Base-by-base conservation (phyloP, 35 echinoderm and acorn worm species). In the Apostichopus parvimensis region DNA sequence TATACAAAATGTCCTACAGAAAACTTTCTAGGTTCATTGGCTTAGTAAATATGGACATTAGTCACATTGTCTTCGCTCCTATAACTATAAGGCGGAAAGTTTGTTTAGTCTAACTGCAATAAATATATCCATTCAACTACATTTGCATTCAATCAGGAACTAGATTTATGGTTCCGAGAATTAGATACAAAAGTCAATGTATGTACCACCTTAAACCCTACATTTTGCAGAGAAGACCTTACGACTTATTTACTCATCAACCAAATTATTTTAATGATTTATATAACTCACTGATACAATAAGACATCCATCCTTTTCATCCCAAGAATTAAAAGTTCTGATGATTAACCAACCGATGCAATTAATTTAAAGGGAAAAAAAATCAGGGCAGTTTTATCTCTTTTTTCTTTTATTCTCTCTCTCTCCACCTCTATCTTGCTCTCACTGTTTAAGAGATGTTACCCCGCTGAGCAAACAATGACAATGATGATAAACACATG, bases 221-320 rank as follows among this genome's bases (percentile, higher is more conserved):
- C 21, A 18, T 75, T 18, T 75, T 75, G 71, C 20, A 18, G 17
- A 75, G 4, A 18, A 75, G n/a, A 75, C n/a, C 71, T 75, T 75
- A 75, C 7, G 71, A 75, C 71, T 75, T 75, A 45, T 45, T 45
- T 45, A 75, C 21, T 75, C 71, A 75, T 75, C 11, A 75, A 75
- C 71, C 71, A 75, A 61, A 75, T 75, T 75, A 75, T 75, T 75
- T 75, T 75, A 75, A 75, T 75, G 71, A 75, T 75, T 75, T 22
- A 75, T 75, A 20, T 5, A 75, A n/a, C 6, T 75, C 71, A 75
- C 71, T 18, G 71, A 75, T 75, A 75, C 21, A 75, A 14, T 75
- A n/a, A 7, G 71, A 75, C 17, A 7, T 75, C 71, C 71, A 75
- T 75, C 71, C 71, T 20, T 45, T 75, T 75, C 71, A 75, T 75